These are phyloP conservation scores for Meteorus cinctellus DNA, from an alignment of 2,888 invertebrate species.

Conservation along the genomic window DNA sequence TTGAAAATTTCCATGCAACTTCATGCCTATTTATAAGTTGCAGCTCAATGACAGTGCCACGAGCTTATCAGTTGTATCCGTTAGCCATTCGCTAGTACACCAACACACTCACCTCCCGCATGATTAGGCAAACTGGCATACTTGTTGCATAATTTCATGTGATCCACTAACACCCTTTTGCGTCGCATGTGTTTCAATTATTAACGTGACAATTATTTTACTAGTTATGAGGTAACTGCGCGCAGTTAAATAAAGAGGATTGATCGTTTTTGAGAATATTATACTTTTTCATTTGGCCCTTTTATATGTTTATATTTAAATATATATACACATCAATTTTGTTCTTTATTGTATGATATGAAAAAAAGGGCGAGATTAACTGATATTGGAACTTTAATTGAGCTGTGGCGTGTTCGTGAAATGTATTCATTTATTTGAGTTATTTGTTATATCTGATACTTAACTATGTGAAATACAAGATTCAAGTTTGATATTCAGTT, in stretches of 20 bases:
- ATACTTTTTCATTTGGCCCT: not conserved
- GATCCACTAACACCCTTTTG: not conserved
- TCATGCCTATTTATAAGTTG: constrained; percentile 31
- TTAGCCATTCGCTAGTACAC: too few species aligned
- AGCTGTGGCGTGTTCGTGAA: too few species aligned
- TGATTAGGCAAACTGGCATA: not conserved
- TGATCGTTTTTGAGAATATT: not conserved
- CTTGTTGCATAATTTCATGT: not conserved
- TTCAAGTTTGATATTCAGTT: too few species aligned
- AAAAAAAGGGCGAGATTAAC: too few species aligned
- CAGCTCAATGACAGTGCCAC: constrained; percentile 9
- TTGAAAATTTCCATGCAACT: not conserved
- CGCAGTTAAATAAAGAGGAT: not conserved
- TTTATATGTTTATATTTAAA: too few species aligned
- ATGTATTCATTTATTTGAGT: too few species aligned
- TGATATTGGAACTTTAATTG: too few species aligned
- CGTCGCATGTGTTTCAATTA: not conserved
- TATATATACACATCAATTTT: too few species aligned
- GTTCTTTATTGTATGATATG: too few species aligned
- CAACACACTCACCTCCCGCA: too few species aligned
- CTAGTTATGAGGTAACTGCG: not conserved
- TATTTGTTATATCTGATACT: too few species aligned
- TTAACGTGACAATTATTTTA: not conserved
- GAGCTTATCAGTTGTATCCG: constrained; percentile 11
- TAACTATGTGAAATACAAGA: too few species aligned